phyloP scores from a whole-genome alignment of 1,140 invertebrate species.

The Phenacoccus solenopsis region DNA sequence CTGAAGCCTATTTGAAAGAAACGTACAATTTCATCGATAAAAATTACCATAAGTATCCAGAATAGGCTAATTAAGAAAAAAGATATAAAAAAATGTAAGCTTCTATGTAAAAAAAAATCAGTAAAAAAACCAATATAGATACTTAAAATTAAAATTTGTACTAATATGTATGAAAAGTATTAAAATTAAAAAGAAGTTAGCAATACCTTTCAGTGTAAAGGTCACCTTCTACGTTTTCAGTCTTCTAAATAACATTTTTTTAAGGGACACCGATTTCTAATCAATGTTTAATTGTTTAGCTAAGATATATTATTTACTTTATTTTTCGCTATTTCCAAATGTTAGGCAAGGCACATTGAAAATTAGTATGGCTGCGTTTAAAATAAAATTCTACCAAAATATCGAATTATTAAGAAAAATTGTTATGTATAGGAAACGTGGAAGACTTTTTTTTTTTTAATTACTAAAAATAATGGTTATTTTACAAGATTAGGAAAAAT shows the following conservation, averaged over 20 bases:
- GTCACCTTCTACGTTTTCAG: neutral
- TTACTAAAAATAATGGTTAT: neutral
- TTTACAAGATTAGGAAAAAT: neutral
- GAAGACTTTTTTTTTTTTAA: neutral
- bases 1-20: neutral
- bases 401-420: too few relatives aligned
- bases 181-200: conserved; percentile 3
- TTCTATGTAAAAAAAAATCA: neutral
- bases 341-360: neutral
- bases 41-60: too few relatives aligned
- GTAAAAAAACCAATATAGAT: neutral
- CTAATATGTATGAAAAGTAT: conserved; percentile 3
- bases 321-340: neutral
- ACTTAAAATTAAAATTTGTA: conserved; percentile 4
- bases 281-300: neutral
- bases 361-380: neutral
- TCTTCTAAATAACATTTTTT: neutral
- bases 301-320: too few relatives aligned
- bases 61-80: neutral
- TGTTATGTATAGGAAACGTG: neutral
- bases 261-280: neutral
- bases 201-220: neutral
- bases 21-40: neutral
- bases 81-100: neutral
- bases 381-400: too few relatives aligned